Base-by-base conservation (phyloP, 2,888 invertebrate genomes). In the Ischnura elegans region DNA sequence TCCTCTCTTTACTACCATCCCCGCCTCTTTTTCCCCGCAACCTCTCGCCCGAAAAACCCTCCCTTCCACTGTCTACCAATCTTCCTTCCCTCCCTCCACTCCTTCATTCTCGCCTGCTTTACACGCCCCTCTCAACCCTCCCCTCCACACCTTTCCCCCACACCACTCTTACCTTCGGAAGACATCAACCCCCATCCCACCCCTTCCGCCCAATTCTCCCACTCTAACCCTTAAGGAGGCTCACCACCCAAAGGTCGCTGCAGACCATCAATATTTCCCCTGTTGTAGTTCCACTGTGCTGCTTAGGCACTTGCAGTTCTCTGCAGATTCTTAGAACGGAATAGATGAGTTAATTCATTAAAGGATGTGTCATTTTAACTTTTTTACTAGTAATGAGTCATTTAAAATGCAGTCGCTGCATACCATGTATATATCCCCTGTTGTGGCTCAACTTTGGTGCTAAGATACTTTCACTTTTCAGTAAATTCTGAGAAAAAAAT, bases 241-340 rank as follows among this genome's bases (percentile, higher is more conserved):
- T 87, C 87, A 1, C 51, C 6, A 36, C 42, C n/a, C n/a, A n/a
- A n/a, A n/a, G n/a, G n/a, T n/a, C 47, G n/a, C 51, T 55, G 51
- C 42, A 1, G 25, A 25, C 42, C 42, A 36, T n/a, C 51, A 13
- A 55, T 13, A 36, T 51, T 25, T 87, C 61, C 87, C 87, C 87
- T 87, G 55, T 87, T 55, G 61, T 55, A 55, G 36, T 42, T 10
- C 87, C 42, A 55, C 55, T 87, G 61, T 55, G 90, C 61, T 42
- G 90, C n/a, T n/a, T n/a, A n/a, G n/a, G n/a, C n/a, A n/a, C n/a
- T n/a, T n/a, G n/a, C n/a, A n/a, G n/a, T n/a, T n/a, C n/a, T n/a
- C n/a, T n/a, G n/a, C n/a, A n/a, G n/a, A n/a, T n/a, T n/a, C n/a
- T n/a, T n/a, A n/a, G n/a, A n/a, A n/a, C n/a, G n/a, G n/a, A n/a